Conservation (phyloP, 1,140 invertebrate genomes). For the Cydia fagiglandana region DNA sequence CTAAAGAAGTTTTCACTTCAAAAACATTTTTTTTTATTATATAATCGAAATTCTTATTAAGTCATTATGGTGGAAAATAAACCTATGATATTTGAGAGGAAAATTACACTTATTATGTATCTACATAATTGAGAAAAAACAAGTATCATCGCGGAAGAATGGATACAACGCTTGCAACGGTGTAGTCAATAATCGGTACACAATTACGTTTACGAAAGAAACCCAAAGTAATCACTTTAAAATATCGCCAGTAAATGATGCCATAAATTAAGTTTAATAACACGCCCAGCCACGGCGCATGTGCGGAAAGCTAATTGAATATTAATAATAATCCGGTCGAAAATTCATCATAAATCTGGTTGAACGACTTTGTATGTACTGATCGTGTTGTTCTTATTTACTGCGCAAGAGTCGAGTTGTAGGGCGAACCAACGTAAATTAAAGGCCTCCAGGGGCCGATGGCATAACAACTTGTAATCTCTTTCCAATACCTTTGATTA, state of each 20-base stretch:
- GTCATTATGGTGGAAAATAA: too few species aligned
- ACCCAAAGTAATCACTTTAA: slow-evolving; percentile 69
- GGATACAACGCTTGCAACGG: neutral
- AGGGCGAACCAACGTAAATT: neutral
- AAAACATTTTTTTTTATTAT: too few species aligned
- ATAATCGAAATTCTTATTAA: too few species aligned
- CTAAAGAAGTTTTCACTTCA: too few species aligned
- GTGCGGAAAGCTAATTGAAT: slow-evolving; percentile 79
- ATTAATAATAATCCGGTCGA: slow-evolving; percentile 49
- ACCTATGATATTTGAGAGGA: too few species aligned
- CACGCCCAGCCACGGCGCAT: slow-evolving; percentile 72
- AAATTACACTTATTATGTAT: too few species aligned
- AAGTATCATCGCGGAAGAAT: neutral
- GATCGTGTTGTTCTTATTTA: neutral
- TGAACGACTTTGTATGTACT: slow-evolving; percentile 53
- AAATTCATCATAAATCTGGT: slow-evolving; percentile 76
- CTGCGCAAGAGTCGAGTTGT: neutral
- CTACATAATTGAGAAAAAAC: neutral
- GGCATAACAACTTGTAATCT: too few species aligned
- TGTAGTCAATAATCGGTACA: slow-evolving; percentile 41
- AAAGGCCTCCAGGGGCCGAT: too few species aligned
- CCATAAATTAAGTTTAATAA: slow-evolving; percentile 78
- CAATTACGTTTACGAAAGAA: slow-evolving; percentile 63
- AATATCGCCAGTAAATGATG: slow-evolving; percentile 75
- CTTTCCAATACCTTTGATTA: too few species aligned